Evolutionary conservation across 1,140 invertebrate genomes (phyloP), one percentile per base, ranked within the genome.

Genomic region (Battus philenor): DNA sequence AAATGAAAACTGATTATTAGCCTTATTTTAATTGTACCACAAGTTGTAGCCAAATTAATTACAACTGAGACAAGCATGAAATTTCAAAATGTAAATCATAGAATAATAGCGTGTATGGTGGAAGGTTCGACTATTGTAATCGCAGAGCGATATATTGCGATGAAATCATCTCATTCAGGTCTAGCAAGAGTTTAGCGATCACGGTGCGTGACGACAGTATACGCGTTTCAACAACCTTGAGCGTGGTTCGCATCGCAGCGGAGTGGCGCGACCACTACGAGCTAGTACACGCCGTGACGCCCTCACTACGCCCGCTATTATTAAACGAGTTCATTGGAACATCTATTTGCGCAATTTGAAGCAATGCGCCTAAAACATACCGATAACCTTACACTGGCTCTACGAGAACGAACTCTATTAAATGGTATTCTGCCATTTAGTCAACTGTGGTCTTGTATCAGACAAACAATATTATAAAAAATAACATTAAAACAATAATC

Each of bases 271-370:
- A 39, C 31, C 30, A 27, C 44, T 16, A 11, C 11, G 32, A 38
- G 31, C 49, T 48, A 48, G 47, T 38, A 26, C 17, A 22, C 36
- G 36, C 36, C 27, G 55, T 68, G 67, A 75, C 77, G 74, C 77
- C 71, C 64, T 73, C 76, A 69, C 80, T 75, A 77, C 75, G 69
- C 67, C 71, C 50, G 75, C 80, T 84, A 85, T 82, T 81, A 82
- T 81, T 85, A 82, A 85, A 81, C 69, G 78, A 85, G 76, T 82
- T 85, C 81, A 85, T 79, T 81, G 78, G 78, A 82, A 85, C 78
- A 81, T 85, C 80, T 81, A 82, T 85, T 85, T 85, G 76, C 78
- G 81, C 76, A 82, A 85, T 85, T 82, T 71, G 60, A 74, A 80
- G 68, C 69, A 72, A 72, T 67, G 66, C 67, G 56, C 53, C 71